phyloP scores from a whole-genome alignment of 2,888 invertebrate species.

The Reticulitermes lucifugus region DNA sequence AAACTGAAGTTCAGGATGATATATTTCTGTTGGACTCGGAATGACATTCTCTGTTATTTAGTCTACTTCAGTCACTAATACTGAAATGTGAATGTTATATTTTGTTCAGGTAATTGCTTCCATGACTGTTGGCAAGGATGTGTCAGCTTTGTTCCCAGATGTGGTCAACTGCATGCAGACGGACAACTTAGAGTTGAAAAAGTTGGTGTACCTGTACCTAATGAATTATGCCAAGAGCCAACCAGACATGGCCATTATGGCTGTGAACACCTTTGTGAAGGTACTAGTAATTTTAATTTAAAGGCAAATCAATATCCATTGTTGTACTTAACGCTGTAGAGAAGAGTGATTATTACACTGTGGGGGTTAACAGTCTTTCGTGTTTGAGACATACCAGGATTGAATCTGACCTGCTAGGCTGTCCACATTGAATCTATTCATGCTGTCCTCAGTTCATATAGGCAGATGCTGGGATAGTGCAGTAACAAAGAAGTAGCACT shows the following conservation, averaged over 20 bases:
- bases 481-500: too few relatives aligned
- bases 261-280: conserved; percentile 99
- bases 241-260: conserved; percentile 99
- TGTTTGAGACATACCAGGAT: too few relatives aligned
- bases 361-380: too few relatives aligned
- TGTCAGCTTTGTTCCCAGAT: conserved; percentile 97
- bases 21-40: too few relatives aligned
- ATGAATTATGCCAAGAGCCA: conserved; percentile 99
- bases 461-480: too few relatives aligned
- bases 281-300: conserved; percentile 65
- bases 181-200: conserved; percentile 98
- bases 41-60: not conserved
- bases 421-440: too few relatives aligned
- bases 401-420: too few relatives aligned
- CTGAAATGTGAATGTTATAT: not conserved
- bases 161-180: conserved; percentile 99
- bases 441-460: too few relatives aligned
- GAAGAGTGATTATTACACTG: too few relatives aligned
- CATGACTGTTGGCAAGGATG: conserved; percentile 99
- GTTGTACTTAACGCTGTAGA: too few relatives aligned
- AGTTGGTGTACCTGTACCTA: conserved; percentile 96
- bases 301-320: too few relatives aligned
- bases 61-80: not conserved
- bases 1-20: too few relatives aligned
- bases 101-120: conserved; percentile 91